Base-by-base conservation (phyloP, 2,797 vertebrate species). In the Odontamblyopus lacepedii region DNA sequence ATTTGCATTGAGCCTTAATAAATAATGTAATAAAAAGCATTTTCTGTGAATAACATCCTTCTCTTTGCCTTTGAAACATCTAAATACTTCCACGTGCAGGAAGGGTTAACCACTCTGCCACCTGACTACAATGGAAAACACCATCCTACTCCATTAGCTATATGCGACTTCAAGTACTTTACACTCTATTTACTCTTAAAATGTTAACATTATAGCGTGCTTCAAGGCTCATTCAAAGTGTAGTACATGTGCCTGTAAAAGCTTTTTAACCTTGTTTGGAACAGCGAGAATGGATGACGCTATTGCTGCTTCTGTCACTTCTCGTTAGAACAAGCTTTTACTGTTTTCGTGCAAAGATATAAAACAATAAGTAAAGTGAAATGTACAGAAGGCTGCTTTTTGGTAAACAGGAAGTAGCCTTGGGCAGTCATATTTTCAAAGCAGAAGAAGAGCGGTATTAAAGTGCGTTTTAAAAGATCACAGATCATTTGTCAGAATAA, bases 291-390 rank as follows among this genome's bases (percentile, higher is more conserved):
- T 63, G 30, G 32, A 63, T 2, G 30, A 35, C 32, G 18, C 16
- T 18, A n/a, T 1, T 1, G 30, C 16, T 32, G 29, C 5, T 38
- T 63, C 18, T 48, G 63, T 27, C n/a, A 61, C 27, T 13, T 26
- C 13, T 2, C 38, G 15, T 64, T 2, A 18, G 26, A 5, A 30
- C 41, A 7, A n/a, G 61, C 19, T 18, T 66, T 53, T n/a, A 48
- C 19, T 48, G 5, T 4, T n/a, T 29, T 8, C 15, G 30, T 41
- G 26, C 11, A 75, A 27, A n/a, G 41, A 23, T 41, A 63, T 29
- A 59, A 59, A 38, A 74, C 77, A 32, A 79, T 55, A 77, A 72
- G 27, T 68, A 69, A 81, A 65, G 5, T 71, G 75, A 69, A 73
- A 38, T 50, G 64, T 62, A 50, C 55, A 74, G 71, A 71, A 67